These are phyloP conservation scores for Xanthorhoe designata DNA, from an alignment of 2,888 invertebrate species.

Conservation along the genomic window DNA sequence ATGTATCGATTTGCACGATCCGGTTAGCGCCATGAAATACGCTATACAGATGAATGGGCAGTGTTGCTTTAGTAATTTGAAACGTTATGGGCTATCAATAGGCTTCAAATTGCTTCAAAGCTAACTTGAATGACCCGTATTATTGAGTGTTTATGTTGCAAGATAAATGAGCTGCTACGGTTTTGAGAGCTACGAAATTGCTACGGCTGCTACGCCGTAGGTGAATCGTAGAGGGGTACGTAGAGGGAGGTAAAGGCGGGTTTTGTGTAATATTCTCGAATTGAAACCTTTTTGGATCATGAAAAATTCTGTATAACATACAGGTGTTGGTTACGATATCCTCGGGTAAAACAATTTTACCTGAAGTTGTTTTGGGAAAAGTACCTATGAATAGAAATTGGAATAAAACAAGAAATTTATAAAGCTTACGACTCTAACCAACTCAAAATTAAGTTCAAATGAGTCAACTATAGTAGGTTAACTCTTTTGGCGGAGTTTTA, in stretches of 20 bases:
- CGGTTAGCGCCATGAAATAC: slow-evolving; percentile 23
- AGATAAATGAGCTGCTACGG: not conserved
- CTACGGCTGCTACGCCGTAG: slow-evolving; percentile 19
- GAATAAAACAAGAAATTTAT: not conserved
- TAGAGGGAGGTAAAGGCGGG: not conserved
- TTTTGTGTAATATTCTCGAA: not conserved
- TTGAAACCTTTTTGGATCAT: slow-evolving; percentile 3
- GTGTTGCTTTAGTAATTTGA: slow-evolving; percentile 3
- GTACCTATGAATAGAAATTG: not conserved
- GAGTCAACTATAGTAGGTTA: no score
- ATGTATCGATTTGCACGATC: slow-evolving; percentile 22
- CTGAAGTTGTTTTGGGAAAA: not conserved
- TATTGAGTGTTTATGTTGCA: not conserved
- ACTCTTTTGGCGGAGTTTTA: no score
- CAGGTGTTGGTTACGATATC: not conserved
- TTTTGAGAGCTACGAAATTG: not conserved
- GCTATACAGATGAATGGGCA: slow-evolving; percentile 27
- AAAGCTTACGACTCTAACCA: no score
- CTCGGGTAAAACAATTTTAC: not conserved
- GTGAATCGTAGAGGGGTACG: not conserved
- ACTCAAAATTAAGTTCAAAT: no score
- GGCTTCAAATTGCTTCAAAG: slow-evolving; percentile 2
- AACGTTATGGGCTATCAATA: not conserved
- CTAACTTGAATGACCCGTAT: not conserved
- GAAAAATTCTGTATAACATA: not conserved